These are phyloP conservation scores for Eubasilissa regina DNA, from an alignment of 1,140 invertebrate species.

Conservation along the genomic window DNA sequence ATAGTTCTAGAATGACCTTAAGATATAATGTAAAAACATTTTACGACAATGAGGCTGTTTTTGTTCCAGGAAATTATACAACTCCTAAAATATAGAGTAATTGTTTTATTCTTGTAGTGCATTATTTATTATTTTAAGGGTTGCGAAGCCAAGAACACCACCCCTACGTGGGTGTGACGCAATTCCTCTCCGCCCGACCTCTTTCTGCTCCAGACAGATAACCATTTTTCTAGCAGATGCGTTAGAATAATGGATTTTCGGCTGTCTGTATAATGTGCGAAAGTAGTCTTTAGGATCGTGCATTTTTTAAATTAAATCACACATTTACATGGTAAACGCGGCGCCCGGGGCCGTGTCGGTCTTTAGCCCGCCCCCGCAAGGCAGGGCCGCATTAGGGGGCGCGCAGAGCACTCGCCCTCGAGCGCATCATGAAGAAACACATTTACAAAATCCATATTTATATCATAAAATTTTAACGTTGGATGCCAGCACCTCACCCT, in stretches of 20 bases:
- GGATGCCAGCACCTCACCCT: no score
- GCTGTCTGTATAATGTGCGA: conserved; percentile 48
- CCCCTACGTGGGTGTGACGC: background rate
- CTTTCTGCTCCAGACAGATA: conserved; percentile 49
- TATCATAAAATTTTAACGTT: no score
- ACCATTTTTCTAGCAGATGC: conserved; percentile 57
- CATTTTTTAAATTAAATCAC: conserved; percentile 57
- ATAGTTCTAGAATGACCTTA: no score
- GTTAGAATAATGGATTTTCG: conserved; percentile 55
- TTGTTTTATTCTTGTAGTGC: no score
- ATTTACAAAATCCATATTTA: no score
- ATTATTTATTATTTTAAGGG: background rate
- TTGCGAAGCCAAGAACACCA: background rate
- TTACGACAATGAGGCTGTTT: no score
- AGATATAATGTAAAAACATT: no score
- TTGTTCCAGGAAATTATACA: no score
- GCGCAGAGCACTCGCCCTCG: background rate
- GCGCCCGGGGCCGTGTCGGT: conserved; percentile 32
- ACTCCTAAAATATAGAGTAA: no score
- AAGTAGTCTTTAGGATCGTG: conserved; percentile 52
- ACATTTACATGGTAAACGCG: conserved; percentile 57
- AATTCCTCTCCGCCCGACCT: conserved; percentile 1
- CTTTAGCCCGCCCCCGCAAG: background rate
- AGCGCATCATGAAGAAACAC: background rate
- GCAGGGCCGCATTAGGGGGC: conserved; percentile 5